A percentile compares a stretch with the other conserved stretches of the same genome.
These are phyloP conservation scores for Drusus annulatus DNA, from an alignment of 1,140 invertebrate genomes.

Conservation along the genomic window DNA sequence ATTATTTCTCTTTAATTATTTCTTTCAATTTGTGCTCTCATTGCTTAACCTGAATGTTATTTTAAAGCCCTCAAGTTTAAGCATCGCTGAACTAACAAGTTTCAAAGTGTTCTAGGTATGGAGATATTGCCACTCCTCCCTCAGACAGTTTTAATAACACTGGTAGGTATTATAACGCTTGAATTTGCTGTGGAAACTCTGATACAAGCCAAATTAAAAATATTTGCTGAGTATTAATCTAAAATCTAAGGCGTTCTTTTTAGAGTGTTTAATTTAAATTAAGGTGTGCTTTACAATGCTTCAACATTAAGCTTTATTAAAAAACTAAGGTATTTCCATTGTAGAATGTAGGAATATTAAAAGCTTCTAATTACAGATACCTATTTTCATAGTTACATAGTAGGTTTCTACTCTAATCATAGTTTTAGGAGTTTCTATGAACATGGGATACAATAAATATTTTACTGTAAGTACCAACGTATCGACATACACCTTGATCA, in stretches of 20 bases:
- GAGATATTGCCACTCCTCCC: slow-evolving; percentile 21
- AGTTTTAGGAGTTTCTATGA: too few relatives aligned
- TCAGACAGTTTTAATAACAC: slow-evolving; percentile 24
- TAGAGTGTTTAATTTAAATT: neutral
- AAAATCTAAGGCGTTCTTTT: neutral
- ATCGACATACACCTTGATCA: too few relatives aligned
- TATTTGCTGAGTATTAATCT: neutral
- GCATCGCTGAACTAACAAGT: slow-evolving; percentile 12
- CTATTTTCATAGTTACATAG: too few relatives aligned
- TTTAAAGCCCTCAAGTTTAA: neutral
- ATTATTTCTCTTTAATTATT: neutral
- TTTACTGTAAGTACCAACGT: too few relatives aligned
- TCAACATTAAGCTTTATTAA: too few relatives aligned
- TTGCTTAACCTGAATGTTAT: neutral
- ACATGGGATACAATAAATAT: too few relatives aligned
- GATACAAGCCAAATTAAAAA: slow-evolving; percentile 10
- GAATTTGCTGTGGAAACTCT: slow-evolving; percentile 16
- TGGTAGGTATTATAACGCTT: neutral
- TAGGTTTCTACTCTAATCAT: too few relatives aligned
- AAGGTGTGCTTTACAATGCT: too few relatives aligned
- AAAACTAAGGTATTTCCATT: too few relatives aligned
- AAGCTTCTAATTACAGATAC: too few relatives aligned
- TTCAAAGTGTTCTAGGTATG: neutral
- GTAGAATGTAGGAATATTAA: too few relatives aligned
- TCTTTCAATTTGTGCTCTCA: neutral